A percentile compares a stretch with the other conserved stretches of the same genome.
These are phyloP conservation scores for Malurus elegans DNA, from an alignment of 2,113 vertebrate genomes.

Conservation along the genomic window DNA sequence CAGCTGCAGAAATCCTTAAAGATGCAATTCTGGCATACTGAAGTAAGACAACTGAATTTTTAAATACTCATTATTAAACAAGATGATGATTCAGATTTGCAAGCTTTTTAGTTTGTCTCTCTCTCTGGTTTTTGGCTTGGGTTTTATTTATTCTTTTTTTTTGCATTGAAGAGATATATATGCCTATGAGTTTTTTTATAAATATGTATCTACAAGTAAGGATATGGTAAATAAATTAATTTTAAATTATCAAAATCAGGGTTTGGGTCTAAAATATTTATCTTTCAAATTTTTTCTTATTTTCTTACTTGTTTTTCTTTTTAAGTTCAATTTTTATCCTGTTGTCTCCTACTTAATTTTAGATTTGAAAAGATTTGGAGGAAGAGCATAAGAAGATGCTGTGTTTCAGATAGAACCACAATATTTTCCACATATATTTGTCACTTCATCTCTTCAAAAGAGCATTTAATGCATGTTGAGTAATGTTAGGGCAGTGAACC, in stretches of 20 bases:
- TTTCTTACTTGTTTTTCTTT: background rate
- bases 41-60: slow-evolving; percentile 5
- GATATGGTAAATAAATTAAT: background rate
- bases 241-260: background rate
- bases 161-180: background rate
- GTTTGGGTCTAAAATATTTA: background rate
- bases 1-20: background rate
- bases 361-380: background rate
- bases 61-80: background rate
- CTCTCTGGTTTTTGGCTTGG: too few relatives aligned
- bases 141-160: background rate
- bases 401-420: background rate
- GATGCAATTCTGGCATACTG: background rate
- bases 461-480: background rate
- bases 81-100: background rate
- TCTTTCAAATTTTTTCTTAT: background rate
- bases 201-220: background rate
- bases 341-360: background rate
- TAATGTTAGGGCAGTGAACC: background rate
- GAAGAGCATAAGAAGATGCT: background rate
- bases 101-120: background rate
- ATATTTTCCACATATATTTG: background rate
- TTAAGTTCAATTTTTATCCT: background rate
- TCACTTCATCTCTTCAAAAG: background rate
- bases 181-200: background rate